Evolutionary conservation across 2,888 invertebrate genomes (phyloP), one percentile per base, ranked within the genome.

Genomic region (Hyles lineata): DNA sequence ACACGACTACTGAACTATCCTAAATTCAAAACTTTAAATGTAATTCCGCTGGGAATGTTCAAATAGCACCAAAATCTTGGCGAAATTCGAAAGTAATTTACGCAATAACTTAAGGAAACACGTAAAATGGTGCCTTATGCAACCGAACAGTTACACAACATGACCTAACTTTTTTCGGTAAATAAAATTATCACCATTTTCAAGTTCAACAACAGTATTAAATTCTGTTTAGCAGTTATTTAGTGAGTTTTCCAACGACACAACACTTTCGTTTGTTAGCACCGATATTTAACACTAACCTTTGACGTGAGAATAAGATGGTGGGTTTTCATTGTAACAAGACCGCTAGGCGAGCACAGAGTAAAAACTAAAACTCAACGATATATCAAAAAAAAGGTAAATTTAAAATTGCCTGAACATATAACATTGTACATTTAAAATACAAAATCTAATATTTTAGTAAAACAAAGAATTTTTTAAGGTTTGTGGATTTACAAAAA

Each of bases 151-250:
- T 29, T 50, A 2, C n/a, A n/a, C 21, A 35, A 72, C 32, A 1
- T 63, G 50, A 70, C n/a, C 52, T 70, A 21, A 43, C 15, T 35
- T 67, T 25, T 61, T 35, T 6, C 23, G 50, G n/a, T 19, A 52
- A 55, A 43, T 43, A 43, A 43, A 43, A 67, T 74, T 87, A 85
- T 79, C 82, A 81, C 78, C 75, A 80, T 79, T 84, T 77, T 79
- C 85, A 87, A 89, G 85, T 85, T 87, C 83, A 83, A 75, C 77
- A 77, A 83, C 82, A 85, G 79, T 81, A 78, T 87, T 86, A 85
- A 72, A 76, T 73, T 71, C 70, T 76, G 75, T 76, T 84, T 85
- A 85, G 82, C 79, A 74, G 43, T 43, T 43, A 43, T 15, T 43
- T 43, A 43, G 43, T 43, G 3, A 21, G 69, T 43, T 74, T 88